Base-by-base conservation (phyloP, 2,888 invertebrate species). In the Amphipyra tragopoginis region DNA sequence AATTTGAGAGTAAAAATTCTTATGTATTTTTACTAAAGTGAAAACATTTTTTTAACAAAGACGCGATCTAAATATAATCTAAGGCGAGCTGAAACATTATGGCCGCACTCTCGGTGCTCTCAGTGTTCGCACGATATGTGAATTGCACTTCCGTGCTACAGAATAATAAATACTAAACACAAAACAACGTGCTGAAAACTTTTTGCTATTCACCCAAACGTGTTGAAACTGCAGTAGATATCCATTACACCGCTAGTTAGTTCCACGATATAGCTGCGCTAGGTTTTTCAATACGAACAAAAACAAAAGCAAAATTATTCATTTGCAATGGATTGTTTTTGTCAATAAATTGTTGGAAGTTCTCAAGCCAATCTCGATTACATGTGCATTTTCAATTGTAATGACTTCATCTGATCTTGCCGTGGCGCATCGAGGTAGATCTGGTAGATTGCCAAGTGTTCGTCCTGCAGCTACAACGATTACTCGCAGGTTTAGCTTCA, bases 141-240 rank as follows among this genome's bases (percentile, higher is more conserved):
- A 76, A 80, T 79, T 78, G 77, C 79, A 74, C 78, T 70, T 78
- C 76, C 78, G 75, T 79, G 77, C 77, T 67, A 63, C 66, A 72
- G 70, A 77, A 79, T 81, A 80, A 83, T 83, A 85, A 84, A 84
- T 83, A 82, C 75, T 74, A 78, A 80, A 60, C 62, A 52, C 49
- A 67, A 77, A 74, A 67, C 71, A 64, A 66, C 51, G 70, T 63
- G 75, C 63, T 77, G 71, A 70, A 75, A 79, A 80, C 75, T 80
- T 85, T 83, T 83, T 81, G 69, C 76, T 75, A 64, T 79, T 74
- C 65, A 69, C 64, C 61, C 65, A 64, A 66, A 81, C 79, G 76
- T 71, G 76, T 77, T 73, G 72, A 73, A 78, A 77, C 77, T 59
- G 61, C 60, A 50, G 62, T 67, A 70, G 44, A 70, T 65, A 65